Base-by-base conservation (phyloP, 2,888 invertebrate genomes). In the Sphinx pinastri region DNA sequence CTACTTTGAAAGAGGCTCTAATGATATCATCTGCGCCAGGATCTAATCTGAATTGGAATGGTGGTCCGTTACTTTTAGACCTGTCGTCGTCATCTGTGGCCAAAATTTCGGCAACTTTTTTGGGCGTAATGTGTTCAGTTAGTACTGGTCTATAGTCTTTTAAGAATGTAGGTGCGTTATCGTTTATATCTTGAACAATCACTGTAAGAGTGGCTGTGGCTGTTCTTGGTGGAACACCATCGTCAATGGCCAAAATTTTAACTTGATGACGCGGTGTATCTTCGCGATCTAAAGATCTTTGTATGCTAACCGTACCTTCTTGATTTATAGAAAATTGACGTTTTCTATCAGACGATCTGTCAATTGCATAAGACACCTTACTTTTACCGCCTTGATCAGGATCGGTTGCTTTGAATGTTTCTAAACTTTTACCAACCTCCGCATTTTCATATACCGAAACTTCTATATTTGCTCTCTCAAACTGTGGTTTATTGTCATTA, bases 401-500 rank as follows among this genome's bases (percentile, higher is more conserved):
- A 94, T 99, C 99, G 12, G 97, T 98, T 2, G 99, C 99, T 86
- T 97, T 97, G 92, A 99, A 99, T 19, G 97, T 98, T 89, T 99
- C 98, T 79, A 99, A 93, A 76, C 96, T 97, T 77, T 98, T 98
- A 38, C 98, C 99, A 69, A 98, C 96, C 85, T 97, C 97, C 2
- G 98, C 98, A 88, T 99, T 98, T 91, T 99, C 99, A 83, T 96
- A 97, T 0, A 98, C 98, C 14, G 97, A 97, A 6, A 97, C 97
- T 93, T 98, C 98, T 80, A 99, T 98, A 87, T 98, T 98, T 66
- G 99, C 98, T 75, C 97, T 96, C 84, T 99, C 98, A 87, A 98
- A 99, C 84, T 97, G 97, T 7, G 99, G 99, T 88, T 98, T 98
- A 94, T 99, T 99, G 95, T 99, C 99, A 94, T 99, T 99, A 79